phyloP scores from a whole-genome alignment of 2,113 vertebrate species.

The Carassius gibelio region DNA sequence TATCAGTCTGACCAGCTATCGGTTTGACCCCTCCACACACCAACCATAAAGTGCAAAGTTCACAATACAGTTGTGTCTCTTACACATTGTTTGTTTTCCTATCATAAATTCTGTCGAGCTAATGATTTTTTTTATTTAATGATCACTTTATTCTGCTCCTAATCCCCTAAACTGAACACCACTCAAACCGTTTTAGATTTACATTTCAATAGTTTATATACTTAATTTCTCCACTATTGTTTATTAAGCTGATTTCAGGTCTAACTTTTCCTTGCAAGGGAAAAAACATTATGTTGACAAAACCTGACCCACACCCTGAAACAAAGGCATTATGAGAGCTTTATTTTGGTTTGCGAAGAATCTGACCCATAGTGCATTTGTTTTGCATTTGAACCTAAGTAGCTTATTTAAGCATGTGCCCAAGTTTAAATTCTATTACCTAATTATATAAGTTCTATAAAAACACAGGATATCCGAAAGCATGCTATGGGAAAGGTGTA shows the following conservation, averaged over 20 bases:
- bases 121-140: not conserved
- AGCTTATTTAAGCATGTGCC: constrained; percentile 25
- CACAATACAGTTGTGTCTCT: not conserved
- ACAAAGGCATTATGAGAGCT: constrained; percentile 19
- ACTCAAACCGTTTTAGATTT: not conserved
- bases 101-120: not conserved
- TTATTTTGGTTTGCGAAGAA: constrained; percentile 6
- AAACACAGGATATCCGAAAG: not conserved
- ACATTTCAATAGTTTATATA: not conserved
- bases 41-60: constrained; percentile 1
- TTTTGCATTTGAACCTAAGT: constrained; percentile 4
- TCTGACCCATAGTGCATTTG: constrained; percentile 3
- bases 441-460: not conserved
- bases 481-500: not conserved
- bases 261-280: too few species aligned
- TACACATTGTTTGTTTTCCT: constrained; percentile 8
- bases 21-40: too few species aligned
- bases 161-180: not conserved
- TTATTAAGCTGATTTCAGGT: constrained; percentile 5
- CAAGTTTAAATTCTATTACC: constrained; percentile 16
- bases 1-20: not conserved
- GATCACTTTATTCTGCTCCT: not conserved
- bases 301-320: not conserved
- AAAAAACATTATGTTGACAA: not conserved
- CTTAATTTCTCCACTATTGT: not conserved